A percentile compares a stretch with the other conserved stretches of the same genome.
These are phyloP conservation scores for Koerneria pararmatus DNA, from an alignment of 2,888 invertebrate genomes.

Conservation along the genomic window DNA sequence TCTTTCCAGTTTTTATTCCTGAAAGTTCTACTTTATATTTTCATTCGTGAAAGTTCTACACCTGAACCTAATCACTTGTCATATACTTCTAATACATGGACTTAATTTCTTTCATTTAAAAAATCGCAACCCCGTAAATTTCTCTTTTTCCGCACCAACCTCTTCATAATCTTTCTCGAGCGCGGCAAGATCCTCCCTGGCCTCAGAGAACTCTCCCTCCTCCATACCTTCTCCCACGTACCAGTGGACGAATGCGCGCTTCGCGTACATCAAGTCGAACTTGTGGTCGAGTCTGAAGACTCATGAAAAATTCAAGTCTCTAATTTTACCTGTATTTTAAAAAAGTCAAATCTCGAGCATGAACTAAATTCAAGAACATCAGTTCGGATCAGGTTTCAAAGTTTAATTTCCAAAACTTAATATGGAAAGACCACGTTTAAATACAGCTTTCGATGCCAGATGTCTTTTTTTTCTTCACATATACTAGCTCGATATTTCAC, in stretches of 20 bases:
- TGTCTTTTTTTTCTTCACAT: no score
- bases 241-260: constrained; percentile 79
- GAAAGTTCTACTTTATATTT: no score
- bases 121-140: no score
- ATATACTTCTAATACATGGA: no score
- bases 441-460: no score
- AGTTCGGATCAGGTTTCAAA: not conserved
- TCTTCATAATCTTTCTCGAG: constrained; percentile 50
- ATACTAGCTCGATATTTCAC: no score
- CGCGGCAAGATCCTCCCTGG: constrained; percentile 51
- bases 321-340: not conserved
- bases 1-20: no score
- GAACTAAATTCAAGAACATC: not conserved
- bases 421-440: no score
- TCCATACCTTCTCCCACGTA: constrained; percentile 63
- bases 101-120: no score
- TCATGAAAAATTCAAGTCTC: constrained; percentile 20
- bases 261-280: constrained; percentile 72
- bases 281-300: constrained; percentile 74
- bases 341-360: not conserved
- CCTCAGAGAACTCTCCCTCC: constrained; percentile 58
- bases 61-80: no score
- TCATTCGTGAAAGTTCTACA: no score
- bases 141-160: no score
- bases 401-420: not conserved